phyloP scores from a whole-genome alignment of 2,888 invertebrate genomes.

The Macaria notata region DNA sequence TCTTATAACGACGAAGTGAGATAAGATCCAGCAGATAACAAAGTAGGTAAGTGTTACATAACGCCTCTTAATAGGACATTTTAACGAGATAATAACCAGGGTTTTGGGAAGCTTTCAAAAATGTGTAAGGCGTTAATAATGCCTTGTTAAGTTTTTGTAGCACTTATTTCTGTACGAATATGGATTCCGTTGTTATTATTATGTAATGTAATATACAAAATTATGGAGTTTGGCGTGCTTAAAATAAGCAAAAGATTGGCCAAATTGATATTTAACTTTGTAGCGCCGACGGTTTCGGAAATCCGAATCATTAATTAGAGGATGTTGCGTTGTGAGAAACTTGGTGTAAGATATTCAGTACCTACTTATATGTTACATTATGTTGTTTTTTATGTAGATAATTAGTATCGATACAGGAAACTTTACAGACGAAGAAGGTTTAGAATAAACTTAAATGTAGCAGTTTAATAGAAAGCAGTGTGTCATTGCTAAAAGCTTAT shows the following conservation, averaged over 20 bases:
- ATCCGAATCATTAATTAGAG: too few relatives aligned
- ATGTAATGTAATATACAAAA: slow-evolving; percentile 9
- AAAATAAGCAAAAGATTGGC: slow-evolving; percentile 1
- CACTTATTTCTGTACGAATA: slow-evolving; percentile 12
- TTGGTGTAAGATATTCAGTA: too few relatives aligned
- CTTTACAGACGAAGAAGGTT: too few relatives aligned
- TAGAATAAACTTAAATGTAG: too few relatives aligned
- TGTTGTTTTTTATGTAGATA: too few relatives aligned
- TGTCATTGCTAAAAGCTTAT: too few relatives aligned
- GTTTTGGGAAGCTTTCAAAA: slow-evolving; percentile 24
- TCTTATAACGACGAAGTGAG: slow-evolving; percentile 6
- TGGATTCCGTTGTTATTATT: slow-evolving; percentile 13
- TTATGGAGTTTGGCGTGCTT: slow-evolving; percentile 2
- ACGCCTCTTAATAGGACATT: slow-evolving; percentile 26
- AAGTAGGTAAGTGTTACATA: slow-evolving; percentile 20
- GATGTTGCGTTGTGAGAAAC: too few relatives aligned
- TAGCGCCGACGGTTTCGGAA: too few relatives aligned
- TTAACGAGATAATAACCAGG: slow-evolving; percentile 29
- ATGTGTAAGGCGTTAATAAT: slow-evolving; percentile 19
- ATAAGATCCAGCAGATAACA: slow-evolving; percentile 17
- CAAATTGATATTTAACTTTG: background rate
- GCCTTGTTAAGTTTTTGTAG: slow-evolving; percentile 23
- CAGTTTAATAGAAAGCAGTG: too few relatives aligned
- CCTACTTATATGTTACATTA: too few relatives aligned
- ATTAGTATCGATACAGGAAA: too few relatives aligned